Conservation (phyloP, 2,888 invertebrate species). For the Agrenia bidenticulata region DNA sequence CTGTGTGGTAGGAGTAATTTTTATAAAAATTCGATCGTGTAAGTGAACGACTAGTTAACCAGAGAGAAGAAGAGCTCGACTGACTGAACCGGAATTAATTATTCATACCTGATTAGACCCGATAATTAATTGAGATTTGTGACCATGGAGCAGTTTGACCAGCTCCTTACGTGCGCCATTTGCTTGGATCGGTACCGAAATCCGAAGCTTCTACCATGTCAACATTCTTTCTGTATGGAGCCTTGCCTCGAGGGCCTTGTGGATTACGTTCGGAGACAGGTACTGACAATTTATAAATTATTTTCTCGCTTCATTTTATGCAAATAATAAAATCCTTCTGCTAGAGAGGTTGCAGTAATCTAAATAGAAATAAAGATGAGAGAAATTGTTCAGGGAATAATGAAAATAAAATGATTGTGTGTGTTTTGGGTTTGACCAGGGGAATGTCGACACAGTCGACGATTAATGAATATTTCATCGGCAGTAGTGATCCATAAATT, state of each 20-base stretch:
- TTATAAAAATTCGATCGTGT: background rate
- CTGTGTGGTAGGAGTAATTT: background rate
- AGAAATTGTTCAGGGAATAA: too few relatives aligned
- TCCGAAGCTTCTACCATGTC: conserved; percentile 98
- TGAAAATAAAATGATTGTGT: too few relatives aligned
- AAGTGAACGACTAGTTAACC: conserved; percentile 4
- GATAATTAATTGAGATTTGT: background rate
- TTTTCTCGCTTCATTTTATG: too few relatives aligned
- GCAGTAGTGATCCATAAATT: too few relatives aligned
- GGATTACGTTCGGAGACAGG: conserved; percentile 90
- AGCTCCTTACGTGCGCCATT: conserved; percentile 95
- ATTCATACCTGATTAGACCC: background rate
- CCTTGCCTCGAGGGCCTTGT: conserved; percentile 97
- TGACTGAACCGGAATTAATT: too few relatives aligned
- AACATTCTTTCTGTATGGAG: conserved; percentile 99
- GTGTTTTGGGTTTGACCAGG: too few relatives aligned
- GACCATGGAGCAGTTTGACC: conserved; percentile 92
- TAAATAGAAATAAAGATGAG: too few relatives aligned
- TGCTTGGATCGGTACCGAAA: conserved; percentile 91
- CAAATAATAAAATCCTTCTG: too few relatives aligned
- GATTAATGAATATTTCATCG: too few relatives aligned
- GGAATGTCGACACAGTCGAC: too few relatives aligned
- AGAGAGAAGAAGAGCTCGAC: background rate
- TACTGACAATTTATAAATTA: too few relatives aligned
- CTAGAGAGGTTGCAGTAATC: too few relatives aligned